phyloP scores from a whole-genome alignment of 2,113 vertebrate genomes.

The Chloroceryle aenea region DNA sequence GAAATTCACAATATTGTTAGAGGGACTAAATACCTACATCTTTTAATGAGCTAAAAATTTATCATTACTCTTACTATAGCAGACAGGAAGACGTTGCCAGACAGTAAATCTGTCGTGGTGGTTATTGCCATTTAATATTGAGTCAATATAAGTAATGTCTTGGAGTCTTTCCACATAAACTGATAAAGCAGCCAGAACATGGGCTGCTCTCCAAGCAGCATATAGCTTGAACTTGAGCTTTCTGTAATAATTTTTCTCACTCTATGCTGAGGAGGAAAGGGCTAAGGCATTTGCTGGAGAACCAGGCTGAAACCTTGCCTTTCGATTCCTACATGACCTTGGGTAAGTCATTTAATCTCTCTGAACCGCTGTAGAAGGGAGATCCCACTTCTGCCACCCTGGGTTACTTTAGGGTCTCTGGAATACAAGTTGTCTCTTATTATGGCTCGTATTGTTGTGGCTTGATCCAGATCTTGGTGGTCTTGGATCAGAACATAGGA shows the following conservation, averaged over 20 bases:
- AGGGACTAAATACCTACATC: neutral
- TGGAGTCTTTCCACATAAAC: constrained; percentile 60
- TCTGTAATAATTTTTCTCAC: constrained; percentile 26
- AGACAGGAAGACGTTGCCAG: constrained; percentile 25
- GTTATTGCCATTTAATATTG: constrained; percentile 68
- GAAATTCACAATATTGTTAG: neutral
- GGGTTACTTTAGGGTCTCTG: neutral
- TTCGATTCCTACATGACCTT: neutral
- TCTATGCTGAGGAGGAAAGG: neutral
- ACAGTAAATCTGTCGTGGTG: constrained; percentile 57
- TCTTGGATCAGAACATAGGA: neutral
- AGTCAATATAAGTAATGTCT: constrained; percentile 69
- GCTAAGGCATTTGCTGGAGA: neutral
- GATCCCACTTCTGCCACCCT: neutral
- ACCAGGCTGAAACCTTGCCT: neutral
- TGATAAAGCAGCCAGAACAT: constrained; percentile 49
- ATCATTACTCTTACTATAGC: neutral
- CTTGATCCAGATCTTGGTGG: neutral
- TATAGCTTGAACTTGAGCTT: constrained; percentile 54
- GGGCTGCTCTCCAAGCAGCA: constrained; percentile 58
- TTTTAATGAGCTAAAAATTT: constrained; percentile 37
- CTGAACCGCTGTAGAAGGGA: neutral
- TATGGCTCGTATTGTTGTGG: neutral
- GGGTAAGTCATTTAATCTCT: neutral
- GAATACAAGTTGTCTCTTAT: neutral